Evolutionary conservation across 2,888 invertebrate genomes (phyloP), one percentile per base, ranked within the genome.

Genomic region (Vanessa cardui): DNA sequence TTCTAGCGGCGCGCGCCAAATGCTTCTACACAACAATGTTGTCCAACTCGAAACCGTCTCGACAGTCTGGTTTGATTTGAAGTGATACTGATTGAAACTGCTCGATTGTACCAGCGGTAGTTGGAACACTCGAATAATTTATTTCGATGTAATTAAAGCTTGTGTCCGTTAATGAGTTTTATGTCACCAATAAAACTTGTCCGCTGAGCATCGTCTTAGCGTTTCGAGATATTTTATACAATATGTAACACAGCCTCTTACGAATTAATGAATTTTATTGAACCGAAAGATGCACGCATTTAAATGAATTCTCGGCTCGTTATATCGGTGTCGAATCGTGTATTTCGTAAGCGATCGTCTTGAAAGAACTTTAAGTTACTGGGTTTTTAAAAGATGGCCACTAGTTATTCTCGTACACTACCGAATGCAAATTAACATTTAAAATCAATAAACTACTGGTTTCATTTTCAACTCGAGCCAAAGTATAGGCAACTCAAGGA

Each of bases 1-100:
- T 83, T 83, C 82, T 83, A 67, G 72, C 75, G 82, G 83, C 83
- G 79, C 84, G 83, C 81, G 85, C 83, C 80, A 75, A 72, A 73
- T 68, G 68, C 46, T 64, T 59, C 69, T 66, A 54, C 33, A 45
- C 66, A 49, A 66, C 70, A 68, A 72, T 69, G 69, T 70, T 71
- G 72, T 72, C 66, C 54, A 71, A 72, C 72, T 56, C 58, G 69
- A 71, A 69, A 68, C 64, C n/a, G 26, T 71, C 71, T 71, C 21
- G 69, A 69, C 65, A 65, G 66, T 71, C 72, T 66, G 60, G 72
- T 71, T 73, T 64, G 60, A 58, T 63, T 62, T 33, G 50, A 45
- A 58, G 64, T 69, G 66, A 66, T 66, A 58, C 45, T 63, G 64
- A 72, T 72, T 69, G 47, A 65, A 66, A 64, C 46, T 62, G 61